Base-by-base conservation (phyloP, 2,113 vertebrate species). In the Pelobates fuscus region DNA sequence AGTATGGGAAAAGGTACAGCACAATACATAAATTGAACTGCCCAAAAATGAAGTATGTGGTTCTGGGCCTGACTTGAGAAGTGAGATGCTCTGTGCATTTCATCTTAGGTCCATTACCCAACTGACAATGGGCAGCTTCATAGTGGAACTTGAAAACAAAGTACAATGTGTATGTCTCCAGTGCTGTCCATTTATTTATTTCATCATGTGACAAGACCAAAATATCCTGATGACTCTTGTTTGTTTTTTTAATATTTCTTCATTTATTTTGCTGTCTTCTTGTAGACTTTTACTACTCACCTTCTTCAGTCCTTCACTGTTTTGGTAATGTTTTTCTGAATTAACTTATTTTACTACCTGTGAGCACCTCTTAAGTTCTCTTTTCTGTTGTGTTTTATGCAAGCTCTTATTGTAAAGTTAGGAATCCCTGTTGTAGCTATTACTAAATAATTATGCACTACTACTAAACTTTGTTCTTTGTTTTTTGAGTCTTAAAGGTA, bases 81-180 rank as follows among this genome's bases (percentile, higher is more conserved):
- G 77, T 37, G 70, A 81, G 73, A 44, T 70, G 52, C 74, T 58
- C 37, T 32, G 30, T 5, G 2, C 59, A 77, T 81, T 74, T 77
- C 79, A 78, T 65, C 46, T 20, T 64, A 67, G 83, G 83, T 82
- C 81, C 77, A 24, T 81, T 86, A 81, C 84, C 82, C 81, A 83
- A 77, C 81, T 84, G 86, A 70, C 80, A 81, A 77, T 49, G 80
- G 75, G 82, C 65, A 83, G 82, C 85, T 86, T 85, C 85, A 82
- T 88, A 83, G 83, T 85, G 86, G 88, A 91, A 89, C 88, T 81
- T 77, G 90, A 87, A 91, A n/a, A 84, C 91, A 92, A 94, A 94
- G 92, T 93, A 94, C 89, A 81, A 84, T 92, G 91, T 94, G 94
- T 93, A 92, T 90, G 91, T 94, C 91, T 93, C 90, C 88, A 91